Conservation (phyloP, 2,888 invertebrate species). For the Uloborus plumipes region DNA sequence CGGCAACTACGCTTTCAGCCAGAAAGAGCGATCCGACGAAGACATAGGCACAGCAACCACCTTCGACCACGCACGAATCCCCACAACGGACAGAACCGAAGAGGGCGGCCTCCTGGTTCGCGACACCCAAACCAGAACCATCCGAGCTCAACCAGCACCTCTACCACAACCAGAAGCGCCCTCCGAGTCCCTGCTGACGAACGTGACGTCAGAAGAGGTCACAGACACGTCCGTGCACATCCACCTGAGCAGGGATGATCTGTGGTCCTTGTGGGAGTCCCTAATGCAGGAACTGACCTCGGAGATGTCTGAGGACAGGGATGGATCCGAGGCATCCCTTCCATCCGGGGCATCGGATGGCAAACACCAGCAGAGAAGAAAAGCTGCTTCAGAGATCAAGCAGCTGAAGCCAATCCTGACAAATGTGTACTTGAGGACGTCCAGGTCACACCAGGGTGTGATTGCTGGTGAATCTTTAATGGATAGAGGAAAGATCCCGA, state of each 20-base stretch:
- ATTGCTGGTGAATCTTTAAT: constrained; percentile 52
- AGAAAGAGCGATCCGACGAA: constrained; percentile 55
- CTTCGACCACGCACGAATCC: constrained; percentile 1
- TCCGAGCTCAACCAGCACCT: constrained; percentile 28
- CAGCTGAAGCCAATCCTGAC: constrained; percentile 56
- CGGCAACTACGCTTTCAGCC: constrained; percentile 53
- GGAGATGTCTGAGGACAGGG: constrained; percentile 26
- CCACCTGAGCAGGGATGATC: constrained; percentile 44
- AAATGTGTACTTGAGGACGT: constrained; percentile 51
- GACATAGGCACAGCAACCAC: constrained; percentile 12
- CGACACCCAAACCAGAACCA: constrained; percentile 34
- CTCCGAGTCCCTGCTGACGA: constrained; percentile 44
- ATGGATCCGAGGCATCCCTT: not conserved
- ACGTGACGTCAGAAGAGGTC: constrained; percentile 36
- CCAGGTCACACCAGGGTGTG: constrained; percentile 3
- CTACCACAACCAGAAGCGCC: constrained; percentile 22
- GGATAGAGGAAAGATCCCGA: constrained; percentile 10
- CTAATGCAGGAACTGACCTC: constrained; percentile 57
- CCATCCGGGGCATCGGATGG: constrained; percentile 1
- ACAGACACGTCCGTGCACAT: constrained; percentile 53
- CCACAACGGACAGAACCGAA: too few relatives aligned
- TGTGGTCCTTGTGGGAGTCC: constrained; percentile 61
- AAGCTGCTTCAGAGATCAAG: constrained; percentile 4
- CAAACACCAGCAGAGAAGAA: constrained; percentile 4
- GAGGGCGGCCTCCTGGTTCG: not conserved